Evolutionary conservation across 2,888 invertebrate species (phyloP).

Genomic region (Cheilosia pagana): DNA sequence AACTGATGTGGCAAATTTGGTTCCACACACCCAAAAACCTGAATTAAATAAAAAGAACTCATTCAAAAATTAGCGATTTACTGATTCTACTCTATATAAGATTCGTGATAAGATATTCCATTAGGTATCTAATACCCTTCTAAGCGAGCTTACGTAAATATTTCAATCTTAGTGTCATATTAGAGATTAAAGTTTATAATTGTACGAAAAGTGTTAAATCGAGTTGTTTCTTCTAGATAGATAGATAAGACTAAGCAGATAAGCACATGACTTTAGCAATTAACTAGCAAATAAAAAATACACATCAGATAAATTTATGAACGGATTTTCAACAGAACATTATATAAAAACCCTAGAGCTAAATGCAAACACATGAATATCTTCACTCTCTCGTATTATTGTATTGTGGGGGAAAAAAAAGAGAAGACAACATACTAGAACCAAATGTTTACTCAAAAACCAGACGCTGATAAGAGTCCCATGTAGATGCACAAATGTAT

Average conservation of each 20-base stretch:
- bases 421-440: constrained; percentile 1
- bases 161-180: constrained; percentile 26
- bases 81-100: background rate
- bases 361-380: constrained; percentile 37
- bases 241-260: constrained; percentile 7
- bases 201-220: constrained; percentile 9
- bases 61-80: constrained; percentile 1
- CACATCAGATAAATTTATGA: constrained; percentile 10
- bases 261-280: background rate
- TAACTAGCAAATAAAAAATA: background rate
- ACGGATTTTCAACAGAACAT: constrained; percentile 20
- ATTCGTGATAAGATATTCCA: constrained; percentile 33
- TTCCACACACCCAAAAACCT: background rate
- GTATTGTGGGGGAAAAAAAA: constrained; percentile 11
- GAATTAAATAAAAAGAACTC: background rate
- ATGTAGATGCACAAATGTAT: constrained; percentile 5
- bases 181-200: constrained; percentile 24
- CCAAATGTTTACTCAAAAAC: constrained; percentile 49
- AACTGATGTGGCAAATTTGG: background rate
- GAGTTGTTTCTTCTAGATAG: constrained; percentile 11
- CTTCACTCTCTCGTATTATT: constrained; percentile 9
- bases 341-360: constrained; percentile 49
- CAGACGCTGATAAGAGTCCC: constrained; percentile 45
- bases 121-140: constrained; percentile 16
- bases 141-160: constrained; percentile 15